Base-by-base conservation (phyloP, 1,140 invertebrate genomes). In the Ostrea denselamellosa region DNA sequence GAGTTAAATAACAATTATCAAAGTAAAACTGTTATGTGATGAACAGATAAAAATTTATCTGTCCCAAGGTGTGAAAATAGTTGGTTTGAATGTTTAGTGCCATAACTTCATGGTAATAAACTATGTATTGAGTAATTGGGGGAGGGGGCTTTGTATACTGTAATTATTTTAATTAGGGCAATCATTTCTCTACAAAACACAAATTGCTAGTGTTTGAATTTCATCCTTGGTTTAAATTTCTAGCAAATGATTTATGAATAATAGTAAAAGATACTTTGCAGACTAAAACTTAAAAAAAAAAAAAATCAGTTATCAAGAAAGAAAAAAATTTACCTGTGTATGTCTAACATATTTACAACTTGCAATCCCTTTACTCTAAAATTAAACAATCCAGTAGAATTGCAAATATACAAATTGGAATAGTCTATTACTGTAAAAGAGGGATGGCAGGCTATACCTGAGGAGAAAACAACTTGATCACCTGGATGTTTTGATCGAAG, bases 401-500 rank as follows among this genome's bases (percentile, higher is more conserved):
- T 19, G 0, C 12, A 34, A 34, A 71, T 14, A 25, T 34, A 12
- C 28, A 4, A 71, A 25, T 34, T 34, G 68, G 56, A 71, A 28
- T 34, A 34, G 22, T 71, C 68, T 71, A 34, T 71, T 71, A 10
- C 25, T 71, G 14, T 25, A 12, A 25, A 0, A 28, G 28, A 22
- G 68, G 68, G 68, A 25, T 22, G 8, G 3, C 22, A 71, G 68
- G 22, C 14, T 14, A 12, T 71, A 71, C 68, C 68, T 71, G 68
- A 14, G 22, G 0, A 34, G 12, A 71, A 62, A 71, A 34, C 68
- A 71, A 25, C 22, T 71, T 28, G 68, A 71, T 71, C 68, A 71
- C 68, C 68, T 71, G 68, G 68, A 71, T 71, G 68, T 71, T 71
- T 71, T 71, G 68, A 71, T 71, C 68, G 0, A 28, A 28, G 25